A percentile compares a stretch with the other conserved stretches of the same genome.
phyloP scores from a whole-genome alignment of 2,113 vertebrate species.

The Ardeotis arabs region DNA sequence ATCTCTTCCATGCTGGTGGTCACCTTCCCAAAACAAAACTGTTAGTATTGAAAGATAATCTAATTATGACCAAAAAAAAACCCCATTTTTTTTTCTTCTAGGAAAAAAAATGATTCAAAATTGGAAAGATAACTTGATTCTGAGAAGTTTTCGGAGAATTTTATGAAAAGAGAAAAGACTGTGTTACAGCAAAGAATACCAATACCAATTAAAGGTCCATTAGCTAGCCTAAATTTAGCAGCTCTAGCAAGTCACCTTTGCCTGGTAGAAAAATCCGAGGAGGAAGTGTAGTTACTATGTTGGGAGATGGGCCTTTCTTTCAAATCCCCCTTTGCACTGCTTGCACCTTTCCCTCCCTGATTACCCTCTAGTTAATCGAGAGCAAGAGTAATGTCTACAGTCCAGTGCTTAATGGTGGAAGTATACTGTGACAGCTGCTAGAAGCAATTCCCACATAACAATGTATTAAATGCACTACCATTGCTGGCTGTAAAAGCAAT shows the following conservation, averaged over 20 bases:
- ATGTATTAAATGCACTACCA: constrained; percentile 4
- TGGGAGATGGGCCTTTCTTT: not conserved
- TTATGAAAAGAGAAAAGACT: not conserved
- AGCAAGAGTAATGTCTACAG: not conserved
- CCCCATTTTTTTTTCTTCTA: not conserved
- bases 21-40: not conserved
- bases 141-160: not conserved
- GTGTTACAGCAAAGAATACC: not conserved
- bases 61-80: not conserved
- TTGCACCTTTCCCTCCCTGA: constrained; percentile 12
- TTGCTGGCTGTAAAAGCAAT: constrained; percentile 23
- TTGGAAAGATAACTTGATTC: not conserved
- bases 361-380: constrained; percentile 22
- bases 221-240: not conserved
- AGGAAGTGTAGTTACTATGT: not conserved
- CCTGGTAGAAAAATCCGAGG: not conserved
- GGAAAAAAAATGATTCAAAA: not conserved
- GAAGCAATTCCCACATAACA: constrained; percentile 19
- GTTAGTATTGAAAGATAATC: not conserved
- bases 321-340: not conserved
- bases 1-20: not conserved
- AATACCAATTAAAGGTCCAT: not conserved
- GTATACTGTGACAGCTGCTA: not conserved
- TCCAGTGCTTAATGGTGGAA: not conserved
- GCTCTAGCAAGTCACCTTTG: not conserved